A percentile compares a stretch with the other conserved stretches of the same genome.
Evolutionary conservation across 2,888 invertebrate species (phyloP).

Genomic region (Coecobrya sp.): DNA sequence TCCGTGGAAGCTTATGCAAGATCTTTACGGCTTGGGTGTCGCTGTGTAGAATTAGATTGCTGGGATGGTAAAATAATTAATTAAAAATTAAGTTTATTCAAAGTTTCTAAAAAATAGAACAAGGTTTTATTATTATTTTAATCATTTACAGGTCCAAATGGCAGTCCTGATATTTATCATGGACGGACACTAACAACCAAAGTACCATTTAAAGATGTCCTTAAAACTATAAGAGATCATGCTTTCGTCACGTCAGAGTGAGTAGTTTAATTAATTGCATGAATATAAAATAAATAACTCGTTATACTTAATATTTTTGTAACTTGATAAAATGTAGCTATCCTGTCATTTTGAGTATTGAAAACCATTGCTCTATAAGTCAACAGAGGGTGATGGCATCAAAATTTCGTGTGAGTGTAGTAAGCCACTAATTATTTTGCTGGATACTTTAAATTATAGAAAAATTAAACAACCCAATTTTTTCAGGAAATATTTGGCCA

Average conservation of each 20-base stretch:
- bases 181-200: conserved; percentile 89
- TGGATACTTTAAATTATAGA: too few species aligned
- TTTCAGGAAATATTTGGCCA: conserved; percentile 96
- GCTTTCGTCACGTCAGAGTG: conserved; percentile 88
- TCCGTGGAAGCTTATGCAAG: conserved; percentile 98
- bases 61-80: conserved; percentile 98
- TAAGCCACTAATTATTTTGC: too few species aligned
- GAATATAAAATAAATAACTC: neutral
- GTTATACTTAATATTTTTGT: too few species aligned
- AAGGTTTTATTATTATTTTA: too few species aligned
- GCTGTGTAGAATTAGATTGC: conserved; percentile 80
- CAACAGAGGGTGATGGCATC: conserved; percentile 97
- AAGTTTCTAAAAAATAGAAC: too few species aligned
- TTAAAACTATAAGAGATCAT: conserved; percentile 88
- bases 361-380: conserved; percentile 96
- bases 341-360: conserved; percentile 96
- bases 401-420: conserved; percentile 90
- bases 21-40: conserved; percentile 93
- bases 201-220: conserved; percentile 88
- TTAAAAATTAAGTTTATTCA: too few species aligned
- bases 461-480: too few species aligned
- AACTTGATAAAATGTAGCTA: conserved; percentile 88
- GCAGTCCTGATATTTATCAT: conserved; percentile 90
- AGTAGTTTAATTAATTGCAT: neutral
- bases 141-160: conserved; percentile 88